phyloP scores from a whole-genome alignment of 2,113 vertebrate genomes.

The Aegypius monachus region DNA sequence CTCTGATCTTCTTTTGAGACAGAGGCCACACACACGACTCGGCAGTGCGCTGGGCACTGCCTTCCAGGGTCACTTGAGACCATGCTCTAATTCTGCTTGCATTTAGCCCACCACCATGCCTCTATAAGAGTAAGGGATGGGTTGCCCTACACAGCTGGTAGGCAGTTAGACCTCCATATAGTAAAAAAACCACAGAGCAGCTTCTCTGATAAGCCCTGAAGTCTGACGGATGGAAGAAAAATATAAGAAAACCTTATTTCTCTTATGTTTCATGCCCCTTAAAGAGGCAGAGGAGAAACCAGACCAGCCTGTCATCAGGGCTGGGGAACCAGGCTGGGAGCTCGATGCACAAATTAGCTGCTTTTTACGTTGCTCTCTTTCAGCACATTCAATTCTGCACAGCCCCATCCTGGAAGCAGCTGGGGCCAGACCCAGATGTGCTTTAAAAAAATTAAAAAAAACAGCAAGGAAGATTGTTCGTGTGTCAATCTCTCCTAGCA shows the following conservation, averaged over 20 bases:
- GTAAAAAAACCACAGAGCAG: neutral
- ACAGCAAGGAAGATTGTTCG: neutral
- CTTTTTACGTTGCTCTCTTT: constrained; percentile 6
- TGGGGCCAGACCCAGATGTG: constrained; percentile 57
- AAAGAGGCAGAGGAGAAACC: neutral
- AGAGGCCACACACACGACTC: fast-evolving
- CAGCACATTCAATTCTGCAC: constrained; percentile 28
- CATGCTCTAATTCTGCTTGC: fast-evolving
- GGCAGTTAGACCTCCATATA: neutral
- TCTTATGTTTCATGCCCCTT: neutral
- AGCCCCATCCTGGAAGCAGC: constrained; percentile 46
- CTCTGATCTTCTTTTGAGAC: neutral
- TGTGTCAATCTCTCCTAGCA: constrained; percentile 46
- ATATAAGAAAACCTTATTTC: no score
- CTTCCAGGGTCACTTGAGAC: neutral
- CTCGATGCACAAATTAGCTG: constrained; percentile 7
- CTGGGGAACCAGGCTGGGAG: neutral
- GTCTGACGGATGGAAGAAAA: neutral
- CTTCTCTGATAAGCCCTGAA: neutral
- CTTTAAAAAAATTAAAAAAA: neutral
- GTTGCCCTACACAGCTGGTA: neutral
- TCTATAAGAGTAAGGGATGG: fast-evolving
- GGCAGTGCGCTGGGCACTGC: fast-evolving
- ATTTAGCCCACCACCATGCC: neutral
- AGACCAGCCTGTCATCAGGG: neutral